Evolutionary conservation across 1,140 invertebrate species (phyloP), one percentile per base, ranked within the genome.

Genomic region (Pinna nobilis): DNA sequence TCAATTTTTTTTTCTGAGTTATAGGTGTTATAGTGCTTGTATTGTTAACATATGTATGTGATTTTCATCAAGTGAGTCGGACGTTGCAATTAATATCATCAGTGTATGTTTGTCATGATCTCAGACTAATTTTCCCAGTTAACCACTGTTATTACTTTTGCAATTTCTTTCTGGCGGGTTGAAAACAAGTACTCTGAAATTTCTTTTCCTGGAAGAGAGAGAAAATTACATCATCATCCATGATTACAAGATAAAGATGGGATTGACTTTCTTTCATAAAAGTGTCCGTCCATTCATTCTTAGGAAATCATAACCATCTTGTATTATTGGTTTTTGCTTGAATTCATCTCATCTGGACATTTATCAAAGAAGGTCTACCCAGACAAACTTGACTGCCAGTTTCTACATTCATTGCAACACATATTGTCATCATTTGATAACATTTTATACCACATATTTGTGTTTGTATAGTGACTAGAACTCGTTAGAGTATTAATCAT

Each of bases 311-410:
- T n/a, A 15, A 35, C 35, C 28, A 55, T 30, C 15, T 20, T 18
- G 2, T 47, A 20, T 15, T 18, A 35, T 15, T 35, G 9, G 30
- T 35, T 59, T 18, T n/a, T 30, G 37, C 37, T 59, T 18, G 20
- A 32, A 35, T 59, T 59, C 30, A 32, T 59, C 30, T 35, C 18
- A 59, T 15, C 37, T 59, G 28, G 33, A 59, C 55, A 35, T 59
- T 59, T 59, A 59, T 59, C 55, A 59, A 59, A 59, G 55, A 59
- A 59, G 55, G 55, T 59, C 55, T 35, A 20, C n/a, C 9, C 37
- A n/a, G n/a, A n/a, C n/a, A n/a, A n/a, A n/a, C n/a, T n/a, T n/a
- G n/a, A n/a, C n/a, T n/a, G n/a, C n/a, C n/a, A n/a, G n/a, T n/a
- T n/a, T n/a, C n/a, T n/a, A n/a, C n/a, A n/a, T n/a, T n/a, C n/a